Evolutionary conservation across 2,888 invertebrate species (phyloP).

Genomic region (Pterostichus niger): DNA sequence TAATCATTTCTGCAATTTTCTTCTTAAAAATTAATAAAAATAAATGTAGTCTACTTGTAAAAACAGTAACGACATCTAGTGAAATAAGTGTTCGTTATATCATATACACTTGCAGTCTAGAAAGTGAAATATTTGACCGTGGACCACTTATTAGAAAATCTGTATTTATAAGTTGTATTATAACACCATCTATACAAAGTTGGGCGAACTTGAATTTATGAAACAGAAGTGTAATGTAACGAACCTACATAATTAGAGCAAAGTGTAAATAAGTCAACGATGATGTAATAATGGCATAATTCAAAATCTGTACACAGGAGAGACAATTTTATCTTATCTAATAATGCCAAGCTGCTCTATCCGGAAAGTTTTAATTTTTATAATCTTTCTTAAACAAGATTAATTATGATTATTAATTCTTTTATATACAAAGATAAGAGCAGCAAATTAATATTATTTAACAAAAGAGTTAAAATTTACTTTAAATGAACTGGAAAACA

Average conservation of each 20-base stretch:
- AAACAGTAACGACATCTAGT: slow-evolving; percentile 22
- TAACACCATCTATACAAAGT: slow-evolving; percentile 36
- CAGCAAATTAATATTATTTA: background rate
- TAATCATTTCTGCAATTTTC: background rate
- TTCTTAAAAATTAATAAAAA: slow-evolving; percentile 6
- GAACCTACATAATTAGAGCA: slow-evolving; percentile 27
- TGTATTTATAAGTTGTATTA: slow-evolving; percentile 30
- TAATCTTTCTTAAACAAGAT: slow-evolving; percentile 41
- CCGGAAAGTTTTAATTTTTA: background rate
- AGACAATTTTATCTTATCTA: slow-evolving; percentile 35
- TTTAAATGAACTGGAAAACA: no score
- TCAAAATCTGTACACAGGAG: slow-evolving; percentile 8
- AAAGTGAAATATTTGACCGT: slow-evolving; percentile 53
- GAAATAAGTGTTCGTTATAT: background rate
- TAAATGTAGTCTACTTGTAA: background rate
- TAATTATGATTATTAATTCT: background rate
- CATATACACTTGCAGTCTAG: slow-evolving; percentile 36
- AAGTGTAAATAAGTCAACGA: background rate
- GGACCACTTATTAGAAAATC: slow-evolving; percentile 32
- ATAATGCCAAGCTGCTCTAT: slow-evolving; percentile 11
- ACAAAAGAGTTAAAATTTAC: no score
- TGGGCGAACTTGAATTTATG: slow-evolving; percentile 31
- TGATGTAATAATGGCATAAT: slow-evolving; percentile 25
- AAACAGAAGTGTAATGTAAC: background rate
- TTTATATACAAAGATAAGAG: slow-evolving; percentile 23